phyloP scores from a whole-genome alignment of 2,113 vertebrate species.

The Antechinus flavipes region DNA sequence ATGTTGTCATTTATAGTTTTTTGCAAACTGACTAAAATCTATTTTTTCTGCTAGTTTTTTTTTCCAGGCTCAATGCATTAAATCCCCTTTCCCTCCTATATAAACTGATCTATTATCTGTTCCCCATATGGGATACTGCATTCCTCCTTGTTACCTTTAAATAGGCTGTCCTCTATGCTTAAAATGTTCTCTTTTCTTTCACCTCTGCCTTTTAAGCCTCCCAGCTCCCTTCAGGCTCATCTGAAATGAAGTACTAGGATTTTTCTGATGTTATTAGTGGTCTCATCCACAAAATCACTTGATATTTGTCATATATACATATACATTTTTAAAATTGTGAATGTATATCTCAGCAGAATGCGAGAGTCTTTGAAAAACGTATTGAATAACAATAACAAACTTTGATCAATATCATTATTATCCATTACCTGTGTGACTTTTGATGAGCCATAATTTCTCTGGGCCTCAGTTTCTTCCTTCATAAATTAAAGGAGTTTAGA shows the following conservation, averaged over 20 bases:
- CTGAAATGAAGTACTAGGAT: not conserved
- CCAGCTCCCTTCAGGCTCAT: not conserved
- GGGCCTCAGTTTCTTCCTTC: not conserved
- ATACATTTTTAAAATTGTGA: not conserved
- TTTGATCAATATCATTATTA: not conserved
- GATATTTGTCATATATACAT: not conserved
- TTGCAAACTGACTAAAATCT: not conserved
- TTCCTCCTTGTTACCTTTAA: not conserved
- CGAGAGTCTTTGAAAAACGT: not conserved
- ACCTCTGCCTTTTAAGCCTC: not conserved
- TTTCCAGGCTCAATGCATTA: not conserved
- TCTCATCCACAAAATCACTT: not conserved
- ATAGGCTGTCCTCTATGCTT: not conserved
- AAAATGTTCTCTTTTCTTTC: not conserved
- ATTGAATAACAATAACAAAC: not conserved
- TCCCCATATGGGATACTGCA: not conserved
- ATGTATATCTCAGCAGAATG: not conserved
- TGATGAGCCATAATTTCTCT: not conserved
- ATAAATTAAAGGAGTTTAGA: not conserved
- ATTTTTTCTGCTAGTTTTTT: not conserved
- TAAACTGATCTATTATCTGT: not conserved
- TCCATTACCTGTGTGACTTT: not conserved
- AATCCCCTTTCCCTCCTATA: not conserved
- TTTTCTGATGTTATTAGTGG: not conserved
- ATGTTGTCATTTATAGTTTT: not conserved